Conservation (phyloP, 2,113 vertebrate species). For the Cygnus atratus region DNA sequence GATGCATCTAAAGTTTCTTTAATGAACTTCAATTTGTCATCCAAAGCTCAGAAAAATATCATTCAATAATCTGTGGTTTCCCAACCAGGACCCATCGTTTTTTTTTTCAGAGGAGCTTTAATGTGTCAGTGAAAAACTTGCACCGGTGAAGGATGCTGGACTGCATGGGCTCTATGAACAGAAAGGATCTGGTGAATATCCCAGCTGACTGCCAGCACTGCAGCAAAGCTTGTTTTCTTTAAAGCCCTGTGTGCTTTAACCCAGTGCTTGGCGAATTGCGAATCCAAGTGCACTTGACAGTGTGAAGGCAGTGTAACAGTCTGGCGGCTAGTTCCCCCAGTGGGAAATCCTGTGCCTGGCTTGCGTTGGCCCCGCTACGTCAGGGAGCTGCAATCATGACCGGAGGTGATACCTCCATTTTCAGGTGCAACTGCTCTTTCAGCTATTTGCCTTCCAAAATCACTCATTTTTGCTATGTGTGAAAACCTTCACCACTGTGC, state of each 20-base stretch:
- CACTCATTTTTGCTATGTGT: neutral
- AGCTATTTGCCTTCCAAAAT: conserved; percentile 13
- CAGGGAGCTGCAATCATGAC: neutral
- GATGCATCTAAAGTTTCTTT: neutral
- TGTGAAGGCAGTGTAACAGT: conserved; percentile 40
- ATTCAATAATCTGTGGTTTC: neutral
- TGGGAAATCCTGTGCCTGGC: conserved; percentile 14
- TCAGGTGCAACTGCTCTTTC: conserved; percentile 40
- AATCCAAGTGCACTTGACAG: neutral
- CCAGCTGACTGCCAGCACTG: neutral
- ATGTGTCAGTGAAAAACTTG: neutral
- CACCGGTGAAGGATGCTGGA: neutral
- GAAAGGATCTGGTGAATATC: neutral
- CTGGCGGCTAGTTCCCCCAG: neutral
- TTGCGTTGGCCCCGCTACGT: neutral
- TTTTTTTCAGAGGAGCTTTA: neutral
- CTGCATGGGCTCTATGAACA: neutral
- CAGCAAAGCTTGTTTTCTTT: neutral
- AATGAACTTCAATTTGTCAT: neutral
- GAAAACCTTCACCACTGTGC: conserved; percentile 38
- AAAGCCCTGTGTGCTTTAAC: neutral
- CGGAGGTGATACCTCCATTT: conserved; percentile 34
- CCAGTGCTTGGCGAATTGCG: accelerated
- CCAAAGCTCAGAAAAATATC: neutral
- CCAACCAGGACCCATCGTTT: accelerated